Evolutionary conservation across 2,888 invertebrate genomes (phyloP), one percentile per base, ranked within the genome.

Genomic region (Brachyptera putata): DNA sequence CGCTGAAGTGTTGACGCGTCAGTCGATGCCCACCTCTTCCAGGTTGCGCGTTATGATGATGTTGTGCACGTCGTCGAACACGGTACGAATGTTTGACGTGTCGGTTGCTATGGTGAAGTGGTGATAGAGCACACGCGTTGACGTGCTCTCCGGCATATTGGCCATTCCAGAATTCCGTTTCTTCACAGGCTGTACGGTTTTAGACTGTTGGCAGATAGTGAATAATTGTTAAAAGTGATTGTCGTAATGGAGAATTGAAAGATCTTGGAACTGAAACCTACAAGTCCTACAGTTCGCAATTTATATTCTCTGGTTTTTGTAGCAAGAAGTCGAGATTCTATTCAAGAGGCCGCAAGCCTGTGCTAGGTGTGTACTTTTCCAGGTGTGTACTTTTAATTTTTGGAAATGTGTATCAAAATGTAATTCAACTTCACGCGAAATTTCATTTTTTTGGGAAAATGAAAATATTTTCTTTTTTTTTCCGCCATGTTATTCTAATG

Each of bases 91-190:
- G 70, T 88, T 89, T 67, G 84, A 80, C 0, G 88, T 89, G 70
- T 88, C 86, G 0, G 88, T 88, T 4, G 89, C 89, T 0, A 84
- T 81, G 0, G 89, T 89, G 70, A 82, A 87, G 71, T 89, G 89
- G 71, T 84, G 84, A 71, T 84, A 89, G 65, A 85, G 84, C 66
- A 84, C 82, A 2, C 46, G 46, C 22, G 46, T 5, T 3, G 46
- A 22, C 24, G 46, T 18, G 9, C 21, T 16, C 18, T 36, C 53
- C 18, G 30, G 16, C 22, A 53, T 18, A 36, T 53, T 53, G 5
- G 34, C 34, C 18, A 53, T n/a, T 1, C 36, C 18, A 13, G 53
- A 34, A 22, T 22, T 34, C 11, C 22, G 30, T 21, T 53, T 53
- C 1, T n/a, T 16, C n/a, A n/a, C n/a, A 11, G 4, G 14, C 22